These are phyloP conservation scores for Gopherus evgoodei DNA, from an alignment of 2,113 vertebrate species.

Conservation along the genomic window DNA sequence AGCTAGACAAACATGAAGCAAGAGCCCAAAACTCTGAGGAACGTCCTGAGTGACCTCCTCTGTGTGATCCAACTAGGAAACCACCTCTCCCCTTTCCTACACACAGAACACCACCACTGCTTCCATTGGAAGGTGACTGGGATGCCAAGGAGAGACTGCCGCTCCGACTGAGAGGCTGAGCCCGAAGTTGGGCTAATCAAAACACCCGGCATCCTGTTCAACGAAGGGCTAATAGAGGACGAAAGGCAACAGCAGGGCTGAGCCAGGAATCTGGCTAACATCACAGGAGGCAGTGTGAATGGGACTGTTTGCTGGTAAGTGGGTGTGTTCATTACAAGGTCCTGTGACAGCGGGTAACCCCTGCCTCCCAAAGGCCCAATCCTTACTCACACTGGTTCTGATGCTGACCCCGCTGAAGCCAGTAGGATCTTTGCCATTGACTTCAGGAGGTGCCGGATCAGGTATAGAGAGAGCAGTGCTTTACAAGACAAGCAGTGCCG, in stretches of 20 bases:
- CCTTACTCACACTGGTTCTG: not conserved
- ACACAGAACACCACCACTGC: not conserved
- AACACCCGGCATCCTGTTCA: not conserved
- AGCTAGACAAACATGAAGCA: not conserved
- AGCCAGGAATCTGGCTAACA: not conserved
- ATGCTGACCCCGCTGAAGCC: not conserved
- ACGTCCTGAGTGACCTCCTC: not conserved
- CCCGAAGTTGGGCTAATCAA: not conserved
- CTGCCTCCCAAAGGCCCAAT: not conserved
- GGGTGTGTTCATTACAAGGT: accelerated
- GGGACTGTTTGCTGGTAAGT: not conserved
- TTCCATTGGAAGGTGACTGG: not conserved
- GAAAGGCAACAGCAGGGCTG: not conserved
- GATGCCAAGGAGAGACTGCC: not conserved
- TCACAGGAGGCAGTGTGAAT: accelerated
- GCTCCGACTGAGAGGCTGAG: not conserved
- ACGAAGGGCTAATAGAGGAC: not conserved
- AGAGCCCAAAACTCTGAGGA: not conserved
- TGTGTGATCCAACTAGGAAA: not conserved
- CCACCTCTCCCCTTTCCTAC: not conserved
- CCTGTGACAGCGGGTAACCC: not conserved
- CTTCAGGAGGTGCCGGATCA: accelerated
- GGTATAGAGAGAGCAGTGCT: not conserved
- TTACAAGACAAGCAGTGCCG: accelerated
- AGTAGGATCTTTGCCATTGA: not conserved